Evolutionary conservation across 2,888 invertebrate species (phyloP), one percentile per base, ranked within the genome.

Genomic region (Polyommatus icarus): DNA sequence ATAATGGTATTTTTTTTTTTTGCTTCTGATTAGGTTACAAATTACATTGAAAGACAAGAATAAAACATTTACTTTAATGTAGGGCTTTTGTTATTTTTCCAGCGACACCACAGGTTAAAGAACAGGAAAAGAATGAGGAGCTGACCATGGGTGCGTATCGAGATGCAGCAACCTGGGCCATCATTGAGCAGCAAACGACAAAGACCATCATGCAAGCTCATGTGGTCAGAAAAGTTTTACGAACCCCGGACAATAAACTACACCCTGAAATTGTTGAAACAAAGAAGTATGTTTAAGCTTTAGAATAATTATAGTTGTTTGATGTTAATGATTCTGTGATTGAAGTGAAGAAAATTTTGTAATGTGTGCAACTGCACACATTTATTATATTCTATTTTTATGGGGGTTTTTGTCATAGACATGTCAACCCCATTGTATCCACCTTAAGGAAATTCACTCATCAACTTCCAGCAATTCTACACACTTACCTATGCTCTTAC

Each of bases 181-280:
- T 91, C 0, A 79, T 92, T 3, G 92, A 93, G 79, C 87, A 88
- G 24, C 82, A 84, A 2, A 83, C 87, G 0, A 88, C 89, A 0
- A 92, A 91, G 76, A 87, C 86, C 0, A 32, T 90, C 4, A 87
- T 86, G 0, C 91, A 91, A 76, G 82, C 83, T 0, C 83, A 88
- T 76, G 86, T 87, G 0, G 89, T 93, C 0, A 87, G 86, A 61
- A 78, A 76, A 0, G 81, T 92, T 0, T 80, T 93, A 0, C 86
- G 85, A 0, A 79, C 88, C 0, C 83, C 86, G 0, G 83, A 88
- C 59, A 80, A 77, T 0, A 80, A 78, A 0, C 81, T 92, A 10
- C 85, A 87, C 1, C 85, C 87, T 0, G 87, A 87, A 46, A 80
- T 89, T 76, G 5, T 85, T 0, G 86, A 88, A 2, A 87, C 87